Base-by-base conservation (phyloP, 2,797 vertebrate species). In the Crocodylus rhombifer region DNA sequence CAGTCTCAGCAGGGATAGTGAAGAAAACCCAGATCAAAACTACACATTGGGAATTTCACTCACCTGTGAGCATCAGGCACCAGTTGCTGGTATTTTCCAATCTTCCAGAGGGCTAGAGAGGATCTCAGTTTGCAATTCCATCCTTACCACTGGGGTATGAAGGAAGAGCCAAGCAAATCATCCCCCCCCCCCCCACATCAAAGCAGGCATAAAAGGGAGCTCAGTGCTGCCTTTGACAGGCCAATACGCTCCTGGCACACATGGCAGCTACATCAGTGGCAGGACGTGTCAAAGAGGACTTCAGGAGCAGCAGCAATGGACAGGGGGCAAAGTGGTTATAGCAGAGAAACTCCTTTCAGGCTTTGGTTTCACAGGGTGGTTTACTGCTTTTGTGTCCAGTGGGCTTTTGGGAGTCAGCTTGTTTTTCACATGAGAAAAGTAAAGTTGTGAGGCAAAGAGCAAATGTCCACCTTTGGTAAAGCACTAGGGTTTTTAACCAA, bases 391-490 rank as follows among this genome's bases (percentile, higher is more conserved):
- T 90, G 58, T 23, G n/a, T 82, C 36, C 25, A 26, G 57, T 80
- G 18, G 42, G 14, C 2, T 71, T 55, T 75, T 62, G 20, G 18
- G 5, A 13, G 20, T 33, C n/a, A 69, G 26, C 6, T 16, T 76
- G 7, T 67, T 90, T 86, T 81, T 11, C 15, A n/a, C 56, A 58
- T 16, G 12, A 21, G 93, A 93, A 88, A 18, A 80, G 76, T 23
- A 82, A 89, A 92, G 77, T 15, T 74, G 61, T 60, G 20, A 25
- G 58, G 83, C 4, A 77, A 84, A 42, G 75, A 61, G 2, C 79
- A 55, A 69, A n/a, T 17, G 82, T 67, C 36, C 65, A 81, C 21
- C 91, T 81, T 79, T 84, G 25, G 13, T 30, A 51, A 42, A 71
- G 36, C 25, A 51, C 36, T 23, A 42, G 7, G 23, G 57, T 67